These are phyloP conservation scores for Dugesia japonica DNA, from an alignment of 2,888 invertebrate species.

Conservation along the genomic window DNA sequence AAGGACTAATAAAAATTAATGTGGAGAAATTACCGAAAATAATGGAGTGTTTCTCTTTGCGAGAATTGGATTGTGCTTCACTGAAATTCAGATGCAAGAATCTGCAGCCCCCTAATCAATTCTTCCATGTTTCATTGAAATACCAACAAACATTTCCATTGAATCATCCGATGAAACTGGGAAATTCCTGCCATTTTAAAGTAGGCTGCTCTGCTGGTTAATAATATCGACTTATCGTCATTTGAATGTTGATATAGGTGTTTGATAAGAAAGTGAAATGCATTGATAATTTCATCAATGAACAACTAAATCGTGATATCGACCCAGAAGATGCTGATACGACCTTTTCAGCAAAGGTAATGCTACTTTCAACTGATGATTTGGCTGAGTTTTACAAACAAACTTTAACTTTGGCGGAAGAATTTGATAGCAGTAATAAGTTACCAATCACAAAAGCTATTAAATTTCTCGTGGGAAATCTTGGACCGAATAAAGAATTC, in stretches of 20 bases:
- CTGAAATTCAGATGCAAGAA: not conserved
- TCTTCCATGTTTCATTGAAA: not conserved
- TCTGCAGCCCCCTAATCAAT: not conserved
- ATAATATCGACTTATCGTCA: too few relatives aligned
- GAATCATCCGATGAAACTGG: not conserved
- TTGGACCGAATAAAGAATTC: conserved; percentile 64
- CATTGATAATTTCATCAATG: not conserved
- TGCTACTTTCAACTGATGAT: conserved; percentile 71
- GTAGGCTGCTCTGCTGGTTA: not conserved
- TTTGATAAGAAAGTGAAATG: not conserved
- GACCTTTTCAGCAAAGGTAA: conserved; percentile 78
- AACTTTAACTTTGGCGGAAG: conserved; percentile 54
- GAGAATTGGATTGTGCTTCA: not conserved
- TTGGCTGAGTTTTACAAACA: conserved; percentile 70
- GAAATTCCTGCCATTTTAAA: not conserved
- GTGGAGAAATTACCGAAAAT: not conserved
- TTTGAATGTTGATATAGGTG: not conserved
- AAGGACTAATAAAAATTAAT: not conserved
- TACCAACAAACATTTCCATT: not conserved
- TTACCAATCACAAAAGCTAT: not conserved
- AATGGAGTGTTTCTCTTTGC: not conserved
- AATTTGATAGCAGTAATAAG: conserved; percentile 8
- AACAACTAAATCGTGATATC: conserved; percentile 39
- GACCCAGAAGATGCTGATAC: conserved; percentile 82
- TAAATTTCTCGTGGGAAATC: conserved; percentile 69